Base-by-base conservation (phyloP, 2,797 vertebrate species). In the Hemibagrus guttatus region DNA sequence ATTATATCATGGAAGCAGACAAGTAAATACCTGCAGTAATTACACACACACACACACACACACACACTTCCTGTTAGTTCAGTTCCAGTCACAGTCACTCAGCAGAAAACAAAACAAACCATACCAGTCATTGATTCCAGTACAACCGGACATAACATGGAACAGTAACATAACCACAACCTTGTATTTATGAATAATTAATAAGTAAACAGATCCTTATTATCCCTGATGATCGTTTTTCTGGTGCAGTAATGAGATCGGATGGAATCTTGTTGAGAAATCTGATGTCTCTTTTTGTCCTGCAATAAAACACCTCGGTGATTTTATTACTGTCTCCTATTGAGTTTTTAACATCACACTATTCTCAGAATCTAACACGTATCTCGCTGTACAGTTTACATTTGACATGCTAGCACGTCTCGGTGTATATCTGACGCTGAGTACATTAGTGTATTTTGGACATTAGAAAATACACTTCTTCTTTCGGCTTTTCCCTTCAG, bases 21-120 rank as follows among this genome's bases (percentile, higher is more conserved):
- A 59, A 79, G 76, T 79, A 17, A 59, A 79, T 12, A 58, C 75
- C 54, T 78, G 75, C 75, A 21, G 28, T 31, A 21, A 21, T 78
- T 78, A 54, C 75, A 78, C 46, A 56, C 49, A 54, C n/a, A 39
- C 64, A 49, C 75, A 56, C 52, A 49, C 46, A 56, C 52, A 56
- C 28, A 42, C 28, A 52, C 75, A 56, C 52, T 28, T 76, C 74
- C 74, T 76, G 74, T 21, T 31, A n/a, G 74, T 8, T 56, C 74
- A 76, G 17, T 56, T 58, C 58, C 75, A 8, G 0, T 52, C 5
- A 6, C 56, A 17, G 16, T 63, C 23, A 59, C 21, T 13, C 4
- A 39, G 19, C 21, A 42, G 12, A 31, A 35, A 35, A 28, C 58
- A 39, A 39, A 58, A 58, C 4, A 58, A 58, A 19, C 4, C 28